Conservation (phyloP, 2,113 vertebrate species). For the Penelope pileata region DNA sequence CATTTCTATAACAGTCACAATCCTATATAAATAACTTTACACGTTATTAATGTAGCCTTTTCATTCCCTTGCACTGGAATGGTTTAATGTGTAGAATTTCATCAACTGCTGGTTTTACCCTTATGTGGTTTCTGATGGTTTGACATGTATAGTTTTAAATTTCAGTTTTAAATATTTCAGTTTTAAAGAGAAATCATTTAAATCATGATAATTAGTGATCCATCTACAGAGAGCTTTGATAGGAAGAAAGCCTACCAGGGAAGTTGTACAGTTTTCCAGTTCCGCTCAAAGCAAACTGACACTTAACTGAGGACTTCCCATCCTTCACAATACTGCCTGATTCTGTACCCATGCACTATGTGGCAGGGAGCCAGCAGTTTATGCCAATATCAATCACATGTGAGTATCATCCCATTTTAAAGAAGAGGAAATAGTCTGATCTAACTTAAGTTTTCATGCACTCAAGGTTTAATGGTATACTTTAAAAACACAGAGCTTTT, state of each 20-base stretch:
- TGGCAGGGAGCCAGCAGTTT: neutral
- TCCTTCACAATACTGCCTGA: fast-evolving
- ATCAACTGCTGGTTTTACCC: neutral
- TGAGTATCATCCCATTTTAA: neutral
- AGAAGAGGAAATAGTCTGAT: neutral
- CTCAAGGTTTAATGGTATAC: neutral
- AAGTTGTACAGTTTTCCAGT: neutral
- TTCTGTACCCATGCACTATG: fast-evolving
- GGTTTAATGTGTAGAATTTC: neutral
- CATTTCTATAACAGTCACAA: neutral
- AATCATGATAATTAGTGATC: neutral
- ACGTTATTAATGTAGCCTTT: neutral
- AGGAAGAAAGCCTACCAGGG: neutral
- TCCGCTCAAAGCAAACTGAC: neutral
- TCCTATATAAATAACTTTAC: neutral
- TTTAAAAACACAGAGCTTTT: neutral
- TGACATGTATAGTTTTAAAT: neutral
- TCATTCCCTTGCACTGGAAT: neutral
- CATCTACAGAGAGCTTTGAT: neutral
- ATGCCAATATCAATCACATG: neutral
- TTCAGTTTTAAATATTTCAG: neutral
- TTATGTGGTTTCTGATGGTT: neutral
- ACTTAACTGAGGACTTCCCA: neutral
- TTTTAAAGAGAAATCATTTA: neutral
- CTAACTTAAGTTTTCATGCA: neutral